Evolutionary conservation across 2,888 invertebrate genomes (phyloP).

Genomic region (Melanchra persicariae): DNA sequence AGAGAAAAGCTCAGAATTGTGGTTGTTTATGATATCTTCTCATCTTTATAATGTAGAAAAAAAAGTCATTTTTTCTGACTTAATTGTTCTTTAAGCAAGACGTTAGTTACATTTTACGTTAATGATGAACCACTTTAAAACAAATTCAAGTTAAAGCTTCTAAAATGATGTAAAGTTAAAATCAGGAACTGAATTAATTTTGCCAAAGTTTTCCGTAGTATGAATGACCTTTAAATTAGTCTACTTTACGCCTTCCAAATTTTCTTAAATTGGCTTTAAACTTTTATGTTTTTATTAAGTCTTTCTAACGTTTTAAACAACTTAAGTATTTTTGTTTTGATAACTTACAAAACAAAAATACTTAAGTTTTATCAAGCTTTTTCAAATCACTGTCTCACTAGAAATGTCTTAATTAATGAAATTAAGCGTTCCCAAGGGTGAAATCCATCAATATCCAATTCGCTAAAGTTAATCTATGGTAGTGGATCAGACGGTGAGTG

Average conservation of each 20-base stretch:
- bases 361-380: neutral
- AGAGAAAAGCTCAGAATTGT: neutral
- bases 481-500: conserved; percentile 48
- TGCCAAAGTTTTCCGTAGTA: conserved; percentile 32
- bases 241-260: conserved; percentile 38
- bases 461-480: conserved; percentile 45
- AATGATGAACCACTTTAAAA: conserved; percentile 22
- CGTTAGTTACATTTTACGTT: conserved; percentile 5
- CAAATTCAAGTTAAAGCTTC: conserved; percentile 32
- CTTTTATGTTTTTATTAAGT: conserved; percentile 17
- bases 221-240: conserved; percentile 47
- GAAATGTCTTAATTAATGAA: conserved; percentile 27
- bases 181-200: conserved; percentile 50
- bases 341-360: too few species aligned
- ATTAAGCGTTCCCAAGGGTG: conserved; percentile 30
- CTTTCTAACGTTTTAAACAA: neutral
- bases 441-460: conserved; percentile 48
- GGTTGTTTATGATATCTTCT: neutral
- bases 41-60: neutral
- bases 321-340: neutral
- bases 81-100: neutral
- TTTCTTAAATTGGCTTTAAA: conserved; percentile 35
- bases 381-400: conserved; percentile 7
- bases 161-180: conserved; percentile 45
- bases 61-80: neutral